Evolutionary conservation across 2,888 invertebrate genomes (phyloP), one percentile per base, ranked within the genome.

Genomic region (Cerastoderma edule): DNA sequence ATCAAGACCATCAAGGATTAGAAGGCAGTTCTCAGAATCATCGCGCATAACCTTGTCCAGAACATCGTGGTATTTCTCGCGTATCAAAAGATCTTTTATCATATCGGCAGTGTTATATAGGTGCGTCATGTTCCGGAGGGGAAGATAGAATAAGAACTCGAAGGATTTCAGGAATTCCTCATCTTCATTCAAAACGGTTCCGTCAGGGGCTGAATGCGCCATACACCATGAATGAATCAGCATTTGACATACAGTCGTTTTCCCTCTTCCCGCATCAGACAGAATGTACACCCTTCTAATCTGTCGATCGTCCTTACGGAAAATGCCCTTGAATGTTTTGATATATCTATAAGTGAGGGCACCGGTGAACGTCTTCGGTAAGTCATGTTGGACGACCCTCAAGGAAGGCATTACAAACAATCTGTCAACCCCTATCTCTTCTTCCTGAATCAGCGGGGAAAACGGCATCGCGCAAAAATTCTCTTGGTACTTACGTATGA

Each of bases 1-100:
- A 32, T 56, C 56, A 32, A 56, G 27, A 1, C 56, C 56, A 32
- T 56, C 56, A 10, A 67, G 48, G 8, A 67, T 28, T 19, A 67
- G 22, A 4, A 67, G 54, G 33, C 67, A 67, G 10, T 33, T 33
- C 33, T 28, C 48, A 28, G 56, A 56, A 30, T 56, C 56, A 35
- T 28, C 22, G 32, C 24, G 10, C 1, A 67, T 8, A 2, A 67
- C 33, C 24, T 28, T 33, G 2, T 32, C 30, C 10, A 67, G 35
- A 16, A 35, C 16, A 32, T 54, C 22, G 32, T 35, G 27, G 2
- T 19, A 22, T 22, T 50, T 30, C 35, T 67, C 32, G 28, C 56
- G 28, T 6, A 56, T 32, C 16, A 56, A 32, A 24, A 32, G 30
- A 30, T 28, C 32, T 19, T 32, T 32, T 6, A 67, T 67, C 39